Evolutionary conservation across 2,888 invertebrate genomes (phyloP).

Genomic region (Melanophora roralis): DNA sequence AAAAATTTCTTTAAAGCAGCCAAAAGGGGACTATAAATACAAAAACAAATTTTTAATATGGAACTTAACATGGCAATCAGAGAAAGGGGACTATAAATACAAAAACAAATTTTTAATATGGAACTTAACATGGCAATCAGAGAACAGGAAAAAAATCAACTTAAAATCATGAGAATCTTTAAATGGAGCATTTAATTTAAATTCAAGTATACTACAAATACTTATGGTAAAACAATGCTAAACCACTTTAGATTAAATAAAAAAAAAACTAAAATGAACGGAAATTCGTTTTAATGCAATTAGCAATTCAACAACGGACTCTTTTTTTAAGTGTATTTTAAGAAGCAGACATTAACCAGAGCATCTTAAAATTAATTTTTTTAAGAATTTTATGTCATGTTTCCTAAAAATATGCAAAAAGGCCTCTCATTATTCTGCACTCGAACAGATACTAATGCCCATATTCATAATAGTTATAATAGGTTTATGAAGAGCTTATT

Average conservation of each 20-base stretch:
- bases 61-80: neutral
- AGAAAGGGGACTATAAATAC: neutral
- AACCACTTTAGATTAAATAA: constrained; percentile 22
- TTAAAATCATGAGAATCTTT: constrained; percentile 33
- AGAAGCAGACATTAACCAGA: too few relatives aligned
- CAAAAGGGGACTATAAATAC: neutral
- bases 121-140: neutral
- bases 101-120: neutral
- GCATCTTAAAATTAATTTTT: too few relatives aligned
- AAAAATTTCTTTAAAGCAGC: neutral
- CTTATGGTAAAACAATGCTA: constrained; percentile 20
- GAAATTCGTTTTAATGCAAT: constrained; percentile 34
- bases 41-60: neutral
- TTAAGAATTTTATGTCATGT: too few relatives aligned
- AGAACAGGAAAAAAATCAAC: neutral
- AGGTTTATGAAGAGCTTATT: too few relatives aligned
- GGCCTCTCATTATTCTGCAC: too few relatives aligned
- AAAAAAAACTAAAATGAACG: constrained; percentile 4
- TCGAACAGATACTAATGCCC: too few relatives aligned
- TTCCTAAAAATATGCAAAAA: too few relatives aligned
- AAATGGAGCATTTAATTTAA: constrained; percentile 23
- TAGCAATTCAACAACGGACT: neutral
- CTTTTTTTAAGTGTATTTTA: constrained; percentile 1
- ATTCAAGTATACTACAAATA: constrained; percentile 15
- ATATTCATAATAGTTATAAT: too few relatives aligned